Conservation (phyloP, 2,113 vertebrate genomes). For the Rhabdornis inornatus region DNA sequence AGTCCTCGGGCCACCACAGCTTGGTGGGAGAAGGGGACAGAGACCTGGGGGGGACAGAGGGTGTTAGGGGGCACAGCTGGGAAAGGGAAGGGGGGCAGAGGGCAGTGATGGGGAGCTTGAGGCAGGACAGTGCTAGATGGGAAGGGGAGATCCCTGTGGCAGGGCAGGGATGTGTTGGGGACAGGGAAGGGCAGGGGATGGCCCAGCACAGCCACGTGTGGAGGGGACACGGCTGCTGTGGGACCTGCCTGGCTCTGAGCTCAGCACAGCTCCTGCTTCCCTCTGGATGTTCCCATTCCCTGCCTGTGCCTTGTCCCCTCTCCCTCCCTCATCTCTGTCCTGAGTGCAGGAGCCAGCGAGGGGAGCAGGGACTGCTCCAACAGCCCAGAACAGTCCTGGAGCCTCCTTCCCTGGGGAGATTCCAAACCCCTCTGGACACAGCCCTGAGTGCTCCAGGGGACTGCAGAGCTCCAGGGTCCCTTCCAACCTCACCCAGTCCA, state of each 20-base stretch:
- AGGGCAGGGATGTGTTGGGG: background rate
- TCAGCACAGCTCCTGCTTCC: rapidly evolving
- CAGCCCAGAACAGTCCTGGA: background rate
- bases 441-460: background rate
- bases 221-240: background rate
- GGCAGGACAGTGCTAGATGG: background rate
- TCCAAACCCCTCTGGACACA: background rate
- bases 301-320: rapidly evolving
- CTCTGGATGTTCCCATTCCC: background rate
- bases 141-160: background rate
- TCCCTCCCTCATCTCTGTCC: background rate
- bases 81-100: background rate
- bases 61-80: rapidly evolving
- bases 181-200: background rate
- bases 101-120: rapidly evolving
- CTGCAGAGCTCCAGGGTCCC: background rate
- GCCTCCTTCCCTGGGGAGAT: background rate
- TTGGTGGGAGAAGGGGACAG: background rate
- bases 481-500: background rate
- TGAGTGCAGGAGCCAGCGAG: rapidly evolving
- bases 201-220: rapidly evolving
- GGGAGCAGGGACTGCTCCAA: background rate
- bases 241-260: background rate
- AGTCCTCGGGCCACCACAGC: background rate
- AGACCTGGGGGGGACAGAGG: background rate